A percentile compares a stretch with the other conserved stretches of the same genome.
phyloP scores from a whole-genome alignment of 1,140 invertebrate genomes.

The Listronotus bonariensis region DNA sequence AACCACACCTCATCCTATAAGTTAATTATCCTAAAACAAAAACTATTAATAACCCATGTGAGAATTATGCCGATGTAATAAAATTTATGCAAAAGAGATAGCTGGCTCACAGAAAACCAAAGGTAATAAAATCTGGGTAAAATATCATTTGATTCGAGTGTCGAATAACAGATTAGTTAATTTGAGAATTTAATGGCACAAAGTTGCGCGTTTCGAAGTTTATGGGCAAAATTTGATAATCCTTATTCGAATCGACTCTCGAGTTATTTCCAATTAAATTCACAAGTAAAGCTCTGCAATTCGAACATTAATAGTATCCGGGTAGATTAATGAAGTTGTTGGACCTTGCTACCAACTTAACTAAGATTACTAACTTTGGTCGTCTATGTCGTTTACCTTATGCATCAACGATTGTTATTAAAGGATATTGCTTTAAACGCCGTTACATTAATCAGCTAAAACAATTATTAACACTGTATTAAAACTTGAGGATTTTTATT shows the following conservation, averaged over 20 bases:
- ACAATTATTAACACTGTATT: too few relatives aligned
- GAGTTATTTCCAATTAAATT: constrained; percentile 42
- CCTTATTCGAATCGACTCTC: constrained; percentile 36
- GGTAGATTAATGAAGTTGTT: constrained; percentile 41
- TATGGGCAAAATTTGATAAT: constrained; percentile 41
- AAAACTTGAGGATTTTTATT: too few relatives aligned
- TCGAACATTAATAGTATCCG: constrained; percentile 41
- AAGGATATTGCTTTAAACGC: background rate
- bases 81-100: constrained; percentile 29
- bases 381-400: constrained; percentile 17
- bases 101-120: constrained; percentile 30
- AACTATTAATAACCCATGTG: constrained; percentile 14
- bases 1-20: too few relatives aligned
- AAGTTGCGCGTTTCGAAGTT: constrained; percentile 37
- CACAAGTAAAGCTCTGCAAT: constrained; percentile 37
- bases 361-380: constrained; percentile 36
- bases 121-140: constrained; percentile 35
- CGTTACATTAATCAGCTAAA: too few relatives aligned
- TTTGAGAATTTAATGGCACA: constrained; percentile 38
- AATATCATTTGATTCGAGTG: constrained; percentile 35
- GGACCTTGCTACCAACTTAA: constrained; percentile 38
- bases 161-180: constrained; percentile 41
- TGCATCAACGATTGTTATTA: constrained; percentile 25
- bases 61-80: constrained; percentile 15
- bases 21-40: constrained; percentile 2